Evolutionary conservation across 2,888 invertebrate genomes (phyloP).

Genomic region (Mayetiola destructor): DNA sequence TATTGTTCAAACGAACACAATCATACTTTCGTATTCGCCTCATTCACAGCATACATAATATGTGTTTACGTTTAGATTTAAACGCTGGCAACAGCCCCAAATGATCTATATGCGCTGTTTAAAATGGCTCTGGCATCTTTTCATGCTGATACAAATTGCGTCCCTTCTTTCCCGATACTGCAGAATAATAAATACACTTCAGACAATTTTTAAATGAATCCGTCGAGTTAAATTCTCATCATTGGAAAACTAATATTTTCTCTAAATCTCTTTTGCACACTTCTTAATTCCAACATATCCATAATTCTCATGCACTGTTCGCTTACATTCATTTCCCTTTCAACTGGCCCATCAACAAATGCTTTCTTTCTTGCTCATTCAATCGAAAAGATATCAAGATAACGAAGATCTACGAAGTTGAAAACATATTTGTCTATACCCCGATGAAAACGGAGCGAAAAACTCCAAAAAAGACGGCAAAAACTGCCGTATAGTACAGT

Average conservation of each 20-base stretch:
- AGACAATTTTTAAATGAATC: neutral
- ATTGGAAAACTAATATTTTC: neutral
- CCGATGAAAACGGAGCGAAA: no score
- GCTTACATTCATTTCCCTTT: neutral
- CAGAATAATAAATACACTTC: neutral
- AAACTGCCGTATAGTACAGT: no score
- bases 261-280: neutral
- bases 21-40: neutral
- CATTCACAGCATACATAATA: neutral
- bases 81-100: neutral
- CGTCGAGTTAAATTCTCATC: neutral
- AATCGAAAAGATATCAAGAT: neutral
- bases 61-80: neutral
- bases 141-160: neutral
- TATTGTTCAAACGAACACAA: neutral
- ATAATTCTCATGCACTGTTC: neutral
- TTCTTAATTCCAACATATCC: neutral
- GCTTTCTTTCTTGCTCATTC: neutral
- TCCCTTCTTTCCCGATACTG: no score
- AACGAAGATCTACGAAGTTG: no score
- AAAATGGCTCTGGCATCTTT: neutral
- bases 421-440: no score
- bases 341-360: neutral
- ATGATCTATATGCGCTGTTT: neutral
- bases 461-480: no score